phyloP scores from a whole-genome alignment of 2,888 invertebrate species.

The Ectemnius lituratus region DNA sequence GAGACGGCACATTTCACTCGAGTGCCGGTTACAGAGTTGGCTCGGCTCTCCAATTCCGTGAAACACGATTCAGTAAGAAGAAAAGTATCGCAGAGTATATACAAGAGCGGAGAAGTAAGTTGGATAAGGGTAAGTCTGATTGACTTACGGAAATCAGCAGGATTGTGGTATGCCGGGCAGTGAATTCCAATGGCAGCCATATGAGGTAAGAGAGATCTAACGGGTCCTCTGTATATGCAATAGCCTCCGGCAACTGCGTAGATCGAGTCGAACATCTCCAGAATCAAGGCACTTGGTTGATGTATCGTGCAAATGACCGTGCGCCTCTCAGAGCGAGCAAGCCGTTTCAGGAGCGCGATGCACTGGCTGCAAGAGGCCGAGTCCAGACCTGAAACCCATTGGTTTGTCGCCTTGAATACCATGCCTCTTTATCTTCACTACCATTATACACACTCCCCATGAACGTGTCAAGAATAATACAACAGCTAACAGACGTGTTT shows the following conservation, averaged over 20 bases:
- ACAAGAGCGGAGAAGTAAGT: background rate
- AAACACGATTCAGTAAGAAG: too few relatives aligned
- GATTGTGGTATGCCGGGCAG: conserved; percentile 96
- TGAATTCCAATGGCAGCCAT: conserved; percentile 85
- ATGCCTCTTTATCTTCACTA: too few relatives aligned
- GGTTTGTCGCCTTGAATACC: too few relatives aligned
- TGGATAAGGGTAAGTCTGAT: background rate
- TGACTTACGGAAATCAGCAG: conserved; percentile 94
- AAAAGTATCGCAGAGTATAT: too few relatives aligned
- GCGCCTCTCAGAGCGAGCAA: conserved; percentile 89
- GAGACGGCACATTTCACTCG: too few relatives aligned
- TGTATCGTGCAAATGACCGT: conserved; percentile 96
- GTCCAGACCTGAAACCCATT: conserved; percentile 83
- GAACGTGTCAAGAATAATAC: too few relatives aligned
- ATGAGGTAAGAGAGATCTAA: conserved; percentile 87
- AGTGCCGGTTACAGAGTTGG: too few relatives aligned
- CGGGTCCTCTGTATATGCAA: conserved; percentile 91
- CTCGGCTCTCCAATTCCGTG: too few relatives aligned
- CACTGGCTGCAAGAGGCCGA: conserved; percentile 93
- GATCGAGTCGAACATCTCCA: conserved; percentile 94
- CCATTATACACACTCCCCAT: too few relatives aligned
- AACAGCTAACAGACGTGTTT: background rate
- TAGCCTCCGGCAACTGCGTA: conserved; percentile 91
- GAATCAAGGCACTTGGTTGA: conserved; percentile 94
- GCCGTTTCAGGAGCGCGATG: conserved; percentile 86